Evolutionary conservation across 2,113 vertebrate species (phyloP).

Genomic region (Tretioscincus oriximinensis): DNA sequence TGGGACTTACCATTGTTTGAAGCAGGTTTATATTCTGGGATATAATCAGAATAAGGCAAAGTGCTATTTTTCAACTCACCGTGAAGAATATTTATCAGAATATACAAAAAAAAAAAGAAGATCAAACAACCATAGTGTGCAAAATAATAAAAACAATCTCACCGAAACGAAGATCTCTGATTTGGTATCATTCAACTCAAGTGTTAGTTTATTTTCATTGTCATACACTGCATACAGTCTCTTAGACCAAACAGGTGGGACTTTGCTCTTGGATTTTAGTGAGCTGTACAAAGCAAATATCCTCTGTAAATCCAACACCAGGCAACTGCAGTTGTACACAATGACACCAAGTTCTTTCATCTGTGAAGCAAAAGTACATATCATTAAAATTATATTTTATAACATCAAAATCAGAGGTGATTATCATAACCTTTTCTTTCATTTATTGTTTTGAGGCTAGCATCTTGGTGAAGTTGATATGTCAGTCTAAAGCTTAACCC

Average conservation of each 20-base stretch:
- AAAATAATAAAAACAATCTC: constrained; percentile 60
- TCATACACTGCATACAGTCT: constrained; percentile 86
- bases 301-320: constrained; percentile 91
- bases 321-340: constrained; percentile 93
- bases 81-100: not conserved
- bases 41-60: too few relatives aligned
- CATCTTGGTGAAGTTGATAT: not conserved
- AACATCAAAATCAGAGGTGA: not conserved
- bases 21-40: too few relatives aligned
- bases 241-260: constrained; percentile 88
- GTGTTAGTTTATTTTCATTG: constrained; percentile 74
- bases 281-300: constrained; percentile 86
- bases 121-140: not conserved
- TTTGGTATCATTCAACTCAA: constrained; percentile 83
- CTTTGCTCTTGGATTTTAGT: constrained; percentile 77
- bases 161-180: constrained; percentile 89
- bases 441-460: not conserved
- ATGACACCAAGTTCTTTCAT: constrained; percentile 94
- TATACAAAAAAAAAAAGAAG: not conserved
- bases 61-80: too few relatives aligned
- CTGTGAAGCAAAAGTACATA: constrained; percentile 74
- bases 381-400: constrained; percentile 31
- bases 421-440: not conserved
- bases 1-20: too few relatives aligned
- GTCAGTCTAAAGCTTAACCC: not conserved